Base-by-base conservation (phyloP, 2,113 vertebrate genomes). In the Eleginops maclovinus region DNA sequence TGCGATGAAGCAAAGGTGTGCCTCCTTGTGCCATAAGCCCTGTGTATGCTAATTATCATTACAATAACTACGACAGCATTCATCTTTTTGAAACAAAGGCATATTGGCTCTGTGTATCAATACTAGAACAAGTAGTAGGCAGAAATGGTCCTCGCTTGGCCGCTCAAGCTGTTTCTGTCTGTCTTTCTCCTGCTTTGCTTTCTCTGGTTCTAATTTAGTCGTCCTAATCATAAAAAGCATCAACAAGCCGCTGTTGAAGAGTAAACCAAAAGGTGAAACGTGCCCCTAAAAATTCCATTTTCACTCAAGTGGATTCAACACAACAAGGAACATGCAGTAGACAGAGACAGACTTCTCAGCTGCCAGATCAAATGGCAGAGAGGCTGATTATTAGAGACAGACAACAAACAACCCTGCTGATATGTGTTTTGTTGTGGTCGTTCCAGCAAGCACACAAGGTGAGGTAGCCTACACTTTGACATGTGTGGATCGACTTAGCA, bases 211-310 rank as follows among this genome's bases (percentile, higher is more conserved):
- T 86, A 82, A 92, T 94, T 92, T 93, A 84, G 84, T 55, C 17
- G 65, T 75, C 81, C 86, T 93, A 90, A 92, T 93, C 92, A 91
- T 90, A 92, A 93, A 36, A 92, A 92, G 88, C 90, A 89, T 87
- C 87, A 54, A 87, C 77, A 83, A 72, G 84, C 83, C 79, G 89
- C 85, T 72, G 79, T 62, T 64, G 74, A 65, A 47, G 81, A 86
- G 80, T 63, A 77, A 90, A 91, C 84, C 70, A 82, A 85, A 81
- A 88, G 90, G 91, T 89, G 88, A 92, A 93, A 92, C 22, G 59
- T 51, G 78, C 77, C 72, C 84, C 74, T 83, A 85, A 90, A 90
- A 91, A 91, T 88, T 89, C 85, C 76, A 92, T 90, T 89, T 93
- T 87, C 88, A 76, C 85, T 93, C 85, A 92, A 93, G 89, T 91